These are phyloP conservation scores for Meloidogyne floridensis DNA, from an alignment of 1,140 invertebrate genomes.

Conservation along the genomic window DNA sequence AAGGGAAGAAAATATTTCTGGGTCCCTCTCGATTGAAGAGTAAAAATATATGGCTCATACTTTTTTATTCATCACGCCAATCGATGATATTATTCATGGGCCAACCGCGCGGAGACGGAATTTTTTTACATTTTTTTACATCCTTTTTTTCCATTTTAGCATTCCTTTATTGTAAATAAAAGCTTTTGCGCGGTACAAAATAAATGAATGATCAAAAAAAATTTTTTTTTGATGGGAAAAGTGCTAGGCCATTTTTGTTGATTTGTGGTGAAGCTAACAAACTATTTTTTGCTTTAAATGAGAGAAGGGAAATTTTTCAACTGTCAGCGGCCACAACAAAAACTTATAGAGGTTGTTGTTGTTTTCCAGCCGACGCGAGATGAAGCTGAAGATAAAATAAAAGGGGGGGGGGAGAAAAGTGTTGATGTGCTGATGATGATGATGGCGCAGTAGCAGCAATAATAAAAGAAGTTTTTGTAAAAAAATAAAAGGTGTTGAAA, in stretches of 20 bases:
- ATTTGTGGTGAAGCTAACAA: neutral
- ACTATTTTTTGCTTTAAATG: too few relatives aligned
- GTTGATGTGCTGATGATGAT: neutral
- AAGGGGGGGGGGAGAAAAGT: neutral
- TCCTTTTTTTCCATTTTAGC: neutral
- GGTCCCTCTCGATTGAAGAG: too few relatives aligned
- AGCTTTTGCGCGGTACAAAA: neutral
- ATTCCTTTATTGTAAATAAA: neutral
- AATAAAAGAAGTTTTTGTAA: neutral
- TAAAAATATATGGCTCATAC: too few relatives aligned
- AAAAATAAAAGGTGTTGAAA: neutral
- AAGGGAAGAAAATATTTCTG: too few relatives aligned
- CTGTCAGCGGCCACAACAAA: neutral
- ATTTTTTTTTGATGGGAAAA: neutral
- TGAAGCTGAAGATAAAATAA: neutral
- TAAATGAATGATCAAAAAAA: neutral
- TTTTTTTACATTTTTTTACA: neutral
- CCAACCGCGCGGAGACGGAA: neutral
- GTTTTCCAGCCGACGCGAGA: neutral
- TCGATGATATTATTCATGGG: conserved; percentile 3
- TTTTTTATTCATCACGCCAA: neutral
- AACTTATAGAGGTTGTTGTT: too few relatives aligned
- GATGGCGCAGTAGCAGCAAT: neutral
- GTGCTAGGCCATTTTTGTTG: neutral
- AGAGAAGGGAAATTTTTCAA: neutral